Conservation (phyloP, 2,888 invertebrate genomes). For the Drosophila peninsularis region DNA sequence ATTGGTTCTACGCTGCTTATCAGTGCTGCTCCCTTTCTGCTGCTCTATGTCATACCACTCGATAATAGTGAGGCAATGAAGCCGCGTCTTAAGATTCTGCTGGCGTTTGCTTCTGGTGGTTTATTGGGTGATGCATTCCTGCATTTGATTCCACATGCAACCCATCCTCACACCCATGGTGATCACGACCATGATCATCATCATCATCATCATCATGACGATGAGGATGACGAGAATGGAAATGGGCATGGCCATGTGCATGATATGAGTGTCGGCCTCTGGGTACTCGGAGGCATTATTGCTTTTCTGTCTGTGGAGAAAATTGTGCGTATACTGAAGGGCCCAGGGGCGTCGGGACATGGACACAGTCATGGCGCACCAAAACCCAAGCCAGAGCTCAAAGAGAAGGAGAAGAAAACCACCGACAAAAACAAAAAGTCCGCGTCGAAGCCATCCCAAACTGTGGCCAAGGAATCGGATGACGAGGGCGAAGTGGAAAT, state of each 20-base stretch:
- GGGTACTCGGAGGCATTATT: slow-evolving; percentile 97
- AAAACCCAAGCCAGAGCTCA: slow-evolving; percentile 50
- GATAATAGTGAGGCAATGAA: slow-evolving; percentile 93
- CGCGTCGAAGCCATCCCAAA: slow-evolving; percentile 83
- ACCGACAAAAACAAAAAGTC: slow-evolving; percentile 70
- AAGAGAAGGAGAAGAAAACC: slow-evolving; percentile 47
- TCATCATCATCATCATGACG: slow-evolving; percentile 73
- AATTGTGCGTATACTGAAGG: slow-evolving; percentile 93
- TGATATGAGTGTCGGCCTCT: slow-evolving; percentile 96
- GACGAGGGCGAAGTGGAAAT: slow-evolving; percentile 88
- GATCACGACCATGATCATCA: slow-evolving; percentile 78
- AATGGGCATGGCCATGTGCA: slow-evolving; percentile 86
- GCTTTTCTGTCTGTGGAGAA: slow-evolving; percentile 97
- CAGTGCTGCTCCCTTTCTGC: slow-evolving; percentile 96
- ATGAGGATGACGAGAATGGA: slow-evolving; percentile 85
- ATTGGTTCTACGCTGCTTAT: slow-evolving; percentile 96
- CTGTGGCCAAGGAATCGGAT: slow-evolving; percentile 82
- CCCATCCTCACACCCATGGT: slow-evolving; percentile 86
- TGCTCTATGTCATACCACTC: slow-evolving; percentile 96
- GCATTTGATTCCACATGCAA: slow-evolving; percentile 98
- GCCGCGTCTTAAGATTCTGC: slow-evolving; percentile 93
- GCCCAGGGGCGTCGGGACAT: slow-evolving; percentile 89
- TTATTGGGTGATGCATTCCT: slow-evolving; percentile 99
- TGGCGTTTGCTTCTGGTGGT: slow-evolving; percentile 97
- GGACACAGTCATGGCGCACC: slow-evolving; percentile 75